These are phyloP conservation scores for Drosophila rufa DNA, from an alignment of 1,140 invertebrate species.

Conservation along the genomic window DNA sequence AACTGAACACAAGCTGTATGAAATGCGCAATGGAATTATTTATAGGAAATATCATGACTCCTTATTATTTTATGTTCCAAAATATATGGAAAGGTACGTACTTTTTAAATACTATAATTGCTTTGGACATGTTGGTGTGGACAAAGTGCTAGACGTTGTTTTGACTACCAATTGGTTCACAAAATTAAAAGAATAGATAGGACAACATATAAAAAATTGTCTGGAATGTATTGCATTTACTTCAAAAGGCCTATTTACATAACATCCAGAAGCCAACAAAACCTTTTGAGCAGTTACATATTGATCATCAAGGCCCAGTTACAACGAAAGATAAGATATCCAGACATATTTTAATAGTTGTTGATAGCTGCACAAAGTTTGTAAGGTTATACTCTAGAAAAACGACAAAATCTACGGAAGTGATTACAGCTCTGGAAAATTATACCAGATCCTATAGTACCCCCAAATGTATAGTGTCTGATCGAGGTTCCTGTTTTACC, in stretches of 20 bases:
- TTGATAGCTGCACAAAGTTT: background rate
- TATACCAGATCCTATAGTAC: background rate
- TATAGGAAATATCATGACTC: background rate
- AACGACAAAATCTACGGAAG: background rate
- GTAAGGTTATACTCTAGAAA: slow-evolving; percentile 8
- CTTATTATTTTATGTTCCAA: background rate
- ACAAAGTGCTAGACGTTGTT: background rate
- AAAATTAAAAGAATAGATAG: background rate
- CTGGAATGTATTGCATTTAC: too few relatives aligned
- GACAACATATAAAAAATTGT: background rate
- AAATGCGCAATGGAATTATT: background rate
- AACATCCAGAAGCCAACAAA: background rate
- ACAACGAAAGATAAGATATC: background rate
- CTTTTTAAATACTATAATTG: too few relatives aligned
- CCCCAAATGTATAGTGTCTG: background rate
- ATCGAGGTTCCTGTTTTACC: background rate
- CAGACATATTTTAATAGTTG: background rate
- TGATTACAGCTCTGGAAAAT: background rate
- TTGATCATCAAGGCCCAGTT: background rate
- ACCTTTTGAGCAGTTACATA: background rate
- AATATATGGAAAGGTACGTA: background rate
- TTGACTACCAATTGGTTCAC: background rate
- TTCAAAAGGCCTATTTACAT: background rate
- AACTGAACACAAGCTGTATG: background rate
- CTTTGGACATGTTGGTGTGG: too few relatives aligned